Evolutionary conservation across 2,797 vertebrate genomes (phyloP), one percentile per base, ranked within the genome.

Genomic region (Pitangus sulphuratus): DNA sequence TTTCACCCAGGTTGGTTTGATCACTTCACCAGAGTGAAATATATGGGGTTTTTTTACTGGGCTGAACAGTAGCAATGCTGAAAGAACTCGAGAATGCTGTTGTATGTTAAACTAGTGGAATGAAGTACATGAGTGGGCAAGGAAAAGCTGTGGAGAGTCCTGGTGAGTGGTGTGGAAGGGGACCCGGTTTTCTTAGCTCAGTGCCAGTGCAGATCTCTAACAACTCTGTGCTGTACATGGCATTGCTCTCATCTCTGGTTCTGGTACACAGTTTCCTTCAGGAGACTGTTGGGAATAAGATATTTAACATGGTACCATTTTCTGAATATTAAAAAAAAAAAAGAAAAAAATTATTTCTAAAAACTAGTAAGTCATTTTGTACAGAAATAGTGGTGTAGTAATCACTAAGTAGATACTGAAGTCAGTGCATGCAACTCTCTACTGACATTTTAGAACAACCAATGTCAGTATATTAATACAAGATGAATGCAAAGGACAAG

Each of bases 401-500:
- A 57, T 80, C 21, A 50, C 35, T 16, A 65, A 71, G 25, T n/a
- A 83, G 72, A 74, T 35, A 70, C 5, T 20, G 35, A 79, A 86
- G 30, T 50, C n/a, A n/a, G 25, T 22, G 14, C 19, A 45, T 75
- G 26, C 6, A 11, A 54, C 48, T 60, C 31, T 71, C 25, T 37
- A 18, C 6, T 16, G 57, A 35, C 7, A 62, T 84, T 47, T n/a
- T 71, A 60, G 50, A 86, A 56, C 31, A 48, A 48, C 19, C 26
- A 45, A 18, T 15, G 35, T 69, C 69, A 91, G 20, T 28, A 28
- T 62, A 40, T 64, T 48, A 75, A 82, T 20, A 80, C 19, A 62
- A 45, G 30, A 75, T 40, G 62, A 81, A 89, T 87, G 77, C 33
- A 91, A 92, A 82, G 15, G 19, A 87, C 40, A 53, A 78, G 64